Conservation (phyloP, 1,140 invertebrate species). For the Potamilus streckersoni region DNA sequence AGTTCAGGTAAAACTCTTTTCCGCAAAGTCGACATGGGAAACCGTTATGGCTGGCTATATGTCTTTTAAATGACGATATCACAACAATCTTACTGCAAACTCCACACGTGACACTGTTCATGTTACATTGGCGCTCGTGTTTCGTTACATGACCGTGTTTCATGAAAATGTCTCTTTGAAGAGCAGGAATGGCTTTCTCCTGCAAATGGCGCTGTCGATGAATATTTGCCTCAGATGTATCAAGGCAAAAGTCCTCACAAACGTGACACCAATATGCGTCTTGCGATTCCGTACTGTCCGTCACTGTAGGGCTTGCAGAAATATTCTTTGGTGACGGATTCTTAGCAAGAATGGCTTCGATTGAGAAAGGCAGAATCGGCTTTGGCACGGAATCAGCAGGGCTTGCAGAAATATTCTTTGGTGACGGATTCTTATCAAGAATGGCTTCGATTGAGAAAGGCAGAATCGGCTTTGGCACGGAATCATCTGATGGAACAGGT, state of each 20-base stretch:
- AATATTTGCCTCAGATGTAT: neutral
- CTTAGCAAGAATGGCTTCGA: constrained; percentile 1
- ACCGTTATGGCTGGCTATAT: neutral
- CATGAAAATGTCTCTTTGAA: neutral
- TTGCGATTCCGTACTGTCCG: neutral
- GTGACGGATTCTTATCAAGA: neutral
- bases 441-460: constrained; percentile 1
- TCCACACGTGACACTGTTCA: neutral
- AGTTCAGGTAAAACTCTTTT: neutral
- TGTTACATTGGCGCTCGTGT: neutral
- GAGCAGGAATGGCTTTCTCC: neutral
- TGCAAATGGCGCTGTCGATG: neutral
- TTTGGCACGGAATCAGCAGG: too few species aligned
- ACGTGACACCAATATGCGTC: neutral
- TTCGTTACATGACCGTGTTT: neutral
- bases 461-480: neutral
- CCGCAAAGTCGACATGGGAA: neutral
- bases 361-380: neutral
- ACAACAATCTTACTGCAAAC: neutral
- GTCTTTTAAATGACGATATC: neutral
- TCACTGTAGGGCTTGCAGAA: neutral
- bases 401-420: neutral
- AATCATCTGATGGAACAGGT: neutral
- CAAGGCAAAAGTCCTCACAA: neutral
- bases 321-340: neutral